Conservation (phyloP, 2,113 vertebrate genomes). For the Cochlearius cochlearius region DNA sequence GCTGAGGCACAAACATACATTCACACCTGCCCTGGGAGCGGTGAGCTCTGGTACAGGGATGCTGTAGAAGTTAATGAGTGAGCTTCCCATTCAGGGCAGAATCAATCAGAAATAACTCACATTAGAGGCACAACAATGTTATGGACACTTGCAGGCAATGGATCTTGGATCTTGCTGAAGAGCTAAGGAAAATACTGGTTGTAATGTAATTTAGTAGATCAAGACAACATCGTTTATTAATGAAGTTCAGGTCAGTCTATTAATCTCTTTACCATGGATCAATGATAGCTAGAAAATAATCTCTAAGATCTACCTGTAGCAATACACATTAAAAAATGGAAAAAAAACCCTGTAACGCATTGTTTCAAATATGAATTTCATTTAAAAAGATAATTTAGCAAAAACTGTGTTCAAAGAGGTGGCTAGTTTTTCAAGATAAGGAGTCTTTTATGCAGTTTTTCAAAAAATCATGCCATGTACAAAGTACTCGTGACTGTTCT, state of each 20-base stretch:
- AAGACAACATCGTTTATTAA: not conserved
- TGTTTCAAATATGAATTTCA: not conserved
- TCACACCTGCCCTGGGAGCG: not conserved
- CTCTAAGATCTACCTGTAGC: not conserved
- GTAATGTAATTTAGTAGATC: not conserved
- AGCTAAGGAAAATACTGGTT: not conserved
- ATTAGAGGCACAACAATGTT: not conserved
- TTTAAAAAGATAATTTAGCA: not conserved
- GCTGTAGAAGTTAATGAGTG: not conserved
- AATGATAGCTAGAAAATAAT: not conserved
- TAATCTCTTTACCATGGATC: not conserved
- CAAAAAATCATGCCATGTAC: not conserved
- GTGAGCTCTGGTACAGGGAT: not conserved
- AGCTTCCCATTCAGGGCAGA: not conserved
- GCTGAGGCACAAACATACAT: not conserved
- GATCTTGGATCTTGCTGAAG: not conserved
- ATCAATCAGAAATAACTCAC: not conserved
- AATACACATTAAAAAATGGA: not conserved
- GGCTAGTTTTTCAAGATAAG: not conserved
- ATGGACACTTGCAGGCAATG: not conserved
- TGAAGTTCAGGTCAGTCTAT: not conserved
- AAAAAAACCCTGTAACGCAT: not conserved
- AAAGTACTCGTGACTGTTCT: not conserved
- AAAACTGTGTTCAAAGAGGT: not conserved
- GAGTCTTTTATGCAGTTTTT: not conserved